These are phyloP conservation scores for Tadarida brasiliensis DNA, from an alignment of 2,797 vertebrate species.

Conservation along the genomic window DNA sequence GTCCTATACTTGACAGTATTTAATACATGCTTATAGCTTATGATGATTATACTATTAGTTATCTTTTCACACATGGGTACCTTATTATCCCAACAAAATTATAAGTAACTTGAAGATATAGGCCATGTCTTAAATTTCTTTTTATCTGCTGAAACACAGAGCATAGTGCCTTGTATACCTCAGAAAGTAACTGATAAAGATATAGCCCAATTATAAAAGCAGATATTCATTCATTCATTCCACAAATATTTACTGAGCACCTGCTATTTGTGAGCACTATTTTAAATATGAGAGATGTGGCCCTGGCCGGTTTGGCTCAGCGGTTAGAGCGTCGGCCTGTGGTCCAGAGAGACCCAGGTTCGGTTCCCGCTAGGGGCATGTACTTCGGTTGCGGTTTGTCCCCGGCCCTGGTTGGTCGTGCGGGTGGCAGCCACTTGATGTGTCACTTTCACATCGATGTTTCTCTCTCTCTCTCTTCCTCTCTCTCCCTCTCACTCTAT, in stretches of 20 bases:
- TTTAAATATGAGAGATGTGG: not conserved
- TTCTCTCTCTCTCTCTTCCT: too few relatives aligned
- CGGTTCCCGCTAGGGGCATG: too few relatives aligned
- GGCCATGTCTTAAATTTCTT: slow-evolving; percentile 19
- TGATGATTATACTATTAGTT: not conserved
- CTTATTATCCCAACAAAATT: slow-evolving; percentile 39
- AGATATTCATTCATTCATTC: not conserved
- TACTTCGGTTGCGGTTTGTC: too few relatives aligned
- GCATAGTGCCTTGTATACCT: not conserved
- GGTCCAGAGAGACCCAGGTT: too few relatives aligned
- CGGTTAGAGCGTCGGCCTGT: too few relatives aligned
- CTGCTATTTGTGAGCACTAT: not conserved
- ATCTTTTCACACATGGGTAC: not conserved
- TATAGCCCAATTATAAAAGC: not conserved
- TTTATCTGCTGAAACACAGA: slow-evolving; percentile 13
- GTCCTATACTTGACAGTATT: not conserved
- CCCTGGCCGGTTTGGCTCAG: too few relatives aligned
- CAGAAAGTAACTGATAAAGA: slow-evolving; percentile 35
- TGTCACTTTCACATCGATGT: too few relatives aligned
- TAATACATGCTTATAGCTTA: not conserved
- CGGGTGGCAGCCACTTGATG: too few relatives aligned
- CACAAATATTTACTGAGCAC: not conserved
- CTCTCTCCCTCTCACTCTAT: too few relatives aligned
- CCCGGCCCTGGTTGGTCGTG: too few relatives aligned
- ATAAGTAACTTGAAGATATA: slow-evolving; percentile 21